A percentile compares a stretch with the other conserved stretches of the same genome.
These are phyloP conservation scores for Parasteatoda lunata DNA, from an alignment of 2,888 invertebrate genomes.

Conservation along the genomic window DNA sequence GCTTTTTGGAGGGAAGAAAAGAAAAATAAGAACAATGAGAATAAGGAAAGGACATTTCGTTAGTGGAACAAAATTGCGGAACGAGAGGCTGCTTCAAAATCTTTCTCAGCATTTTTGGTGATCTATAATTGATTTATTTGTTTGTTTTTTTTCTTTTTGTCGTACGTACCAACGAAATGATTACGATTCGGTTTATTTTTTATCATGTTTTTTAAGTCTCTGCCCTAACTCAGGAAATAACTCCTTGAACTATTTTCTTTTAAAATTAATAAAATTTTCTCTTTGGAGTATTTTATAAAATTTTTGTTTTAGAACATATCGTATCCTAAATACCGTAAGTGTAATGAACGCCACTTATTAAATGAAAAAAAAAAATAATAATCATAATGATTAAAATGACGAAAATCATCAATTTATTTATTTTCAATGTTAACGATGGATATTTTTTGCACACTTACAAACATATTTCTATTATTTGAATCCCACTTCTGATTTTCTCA, in stretches of 20 bases:
- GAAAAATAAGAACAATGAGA: constrained; percentile 11
- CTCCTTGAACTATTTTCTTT: constrained; percentile 8
- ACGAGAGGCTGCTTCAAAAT: constrained; percentile 34
- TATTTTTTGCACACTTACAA: no score
- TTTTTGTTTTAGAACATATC: no score
- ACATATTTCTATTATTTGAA: no score
- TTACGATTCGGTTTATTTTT: constrained; percentile 26
- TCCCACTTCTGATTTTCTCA: no score
- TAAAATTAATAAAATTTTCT: no score
- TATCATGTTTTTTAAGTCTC: constrained; percentile 29
- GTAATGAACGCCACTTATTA: no score
- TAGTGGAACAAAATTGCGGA: constrained; percentile 56
- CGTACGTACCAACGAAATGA: constrained; percentile 31
- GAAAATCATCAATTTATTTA: no score
- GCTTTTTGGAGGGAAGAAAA: constrained; percentile 46
- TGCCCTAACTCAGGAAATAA: constrained; percentile 15
- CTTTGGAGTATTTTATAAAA: no score
- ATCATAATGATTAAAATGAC: no score
- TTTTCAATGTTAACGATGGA: no score
- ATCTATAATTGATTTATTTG: constrained; percentile 45
- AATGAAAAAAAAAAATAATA: no score
- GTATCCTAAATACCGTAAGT: no score
- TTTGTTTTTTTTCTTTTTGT: constrained; percentile 32
- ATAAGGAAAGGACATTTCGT: constrained; percentile 54
- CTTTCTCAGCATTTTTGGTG: constrained; percentile 43